phyloP scores from a whole-genome alignment of 2,113 vertebrate species.

The Bos javanicus region DNA sequence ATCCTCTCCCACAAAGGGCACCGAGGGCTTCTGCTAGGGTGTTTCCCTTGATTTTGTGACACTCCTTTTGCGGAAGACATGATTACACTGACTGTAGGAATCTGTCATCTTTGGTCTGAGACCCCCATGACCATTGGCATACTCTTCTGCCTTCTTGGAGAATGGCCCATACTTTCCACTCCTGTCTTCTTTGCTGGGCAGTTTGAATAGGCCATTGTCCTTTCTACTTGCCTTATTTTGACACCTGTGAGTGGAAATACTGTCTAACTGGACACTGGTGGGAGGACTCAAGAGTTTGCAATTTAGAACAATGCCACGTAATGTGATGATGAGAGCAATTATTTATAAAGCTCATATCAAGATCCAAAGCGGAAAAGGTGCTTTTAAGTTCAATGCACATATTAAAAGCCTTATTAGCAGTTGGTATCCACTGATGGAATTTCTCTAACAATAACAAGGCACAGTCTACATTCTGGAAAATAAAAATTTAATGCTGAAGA shows the following conservation, averaged over 20 bases:
- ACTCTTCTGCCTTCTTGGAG: not conserved
- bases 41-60: not conserved
- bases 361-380: conserved; percentile 30
- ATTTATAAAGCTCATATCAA: conserved; percentile 47
- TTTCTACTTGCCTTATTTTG: not conserved
- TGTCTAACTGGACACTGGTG: not conserved
- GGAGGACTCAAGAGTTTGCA: not conserved
- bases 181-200: not conserved
- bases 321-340: conserved; percentile 50
- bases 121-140: not conserved
- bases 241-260: not conserved
- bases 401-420: conserved; percentile 9
- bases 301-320: not conserved
- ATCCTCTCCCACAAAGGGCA: not conserved
- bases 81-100: not conserved
- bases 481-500: conserved; percentile 19
- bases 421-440: not conserved
- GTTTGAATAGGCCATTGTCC: not conserved
- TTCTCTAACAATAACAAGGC: not conserved
- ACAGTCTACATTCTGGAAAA: not conserved
- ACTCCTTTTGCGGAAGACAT: not conserved
- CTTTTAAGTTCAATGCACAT: conserved; percentile 51
- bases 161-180: not conserved
- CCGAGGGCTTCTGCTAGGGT: not conserved
- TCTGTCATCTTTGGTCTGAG: not conserved